Base-by-base conservation (phyloP, 2,888 invertebrate species). In the Pollenia griseotomentosa region DNA sequence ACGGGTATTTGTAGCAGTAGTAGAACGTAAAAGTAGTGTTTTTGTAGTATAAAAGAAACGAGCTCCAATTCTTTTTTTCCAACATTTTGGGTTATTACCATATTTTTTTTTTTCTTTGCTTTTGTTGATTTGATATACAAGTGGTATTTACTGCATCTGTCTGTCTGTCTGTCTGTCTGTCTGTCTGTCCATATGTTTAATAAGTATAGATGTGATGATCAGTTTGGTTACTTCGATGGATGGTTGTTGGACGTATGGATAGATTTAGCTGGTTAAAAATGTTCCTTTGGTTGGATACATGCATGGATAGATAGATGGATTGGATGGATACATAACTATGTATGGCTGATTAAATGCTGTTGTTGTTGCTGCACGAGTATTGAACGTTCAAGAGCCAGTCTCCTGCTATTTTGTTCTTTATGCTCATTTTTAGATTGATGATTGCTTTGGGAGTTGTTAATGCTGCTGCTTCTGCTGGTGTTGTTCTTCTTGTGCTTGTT, bases 401-500 rank as follows among this genome's bases (percentile, higher is more conserved):
- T 65, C 46, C 9, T 61, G 44, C 19, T 84, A 33, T 33, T 73
- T 46, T 19, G 65, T 77, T 85, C 85, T 80, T 83, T 59, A 83
- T 75, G 83, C 80, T 84, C 73, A 70, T 81, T 81, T 83, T 77
- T 82, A 80, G 84, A 84, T 84, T 87, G 87, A 87, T 87, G 87
- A 87, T 87, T 87, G 84, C 87, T 87, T 78, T 84, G 87, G 87
- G 87, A 87, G 87, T 84, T 87, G 84, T 81, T 87, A 84, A 84
- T 79, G 70, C 57, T 85, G 16, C 77, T 74, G 73, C 82, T 78
- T 33, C 44, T 75, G 42, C 23, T 66, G 19, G 46, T 59, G 12
- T 16, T 44, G 14, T 12, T 65, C 65, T 59, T 75, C 33, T 33
- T 70, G 42, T 48, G 33, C 42, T n/a, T 44, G 14, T 19, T 78